A percentile compares a stretch with the other conserved stretches of the same genome.
Evolutionary conservation across 2,797 vertebrate species (phyloP).

Genomic region (Oophaga sylvatica): DNA sequence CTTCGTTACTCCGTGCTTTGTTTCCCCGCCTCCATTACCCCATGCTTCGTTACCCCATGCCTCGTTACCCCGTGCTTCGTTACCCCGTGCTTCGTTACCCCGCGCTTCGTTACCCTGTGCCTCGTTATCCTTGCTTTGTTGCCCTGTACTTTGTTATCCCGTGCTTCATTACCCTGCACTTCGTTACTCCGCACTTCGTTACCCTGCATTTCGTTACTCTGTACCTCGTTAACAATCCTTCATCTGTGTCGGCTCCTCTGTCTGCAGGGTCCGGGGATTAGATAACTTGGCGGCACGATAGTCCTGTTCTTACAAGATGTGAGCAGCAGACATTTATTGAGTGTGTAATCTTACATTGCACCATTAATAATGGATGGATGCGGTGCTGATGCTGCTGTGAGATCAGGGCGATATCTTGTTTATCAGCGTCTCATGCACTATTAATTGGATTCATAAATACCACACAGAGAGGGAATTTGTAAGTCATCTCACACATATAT

Average conservation of each 20-base stretch:
- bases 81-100: not conserved
- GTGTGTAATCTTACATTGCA: conserved; percentile 39
- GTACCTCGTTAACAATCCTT: too few species aligned
- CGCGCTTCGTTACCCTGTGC: too few species aligned
- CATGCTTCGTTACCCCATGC: too few species aligned
- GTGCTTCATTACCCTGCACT: too few species aligned
- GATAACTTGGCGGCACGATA: not conserved
- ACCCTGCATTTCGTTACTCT: too few species aligned
- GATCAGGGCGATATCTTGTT: conserved; percentile 8
- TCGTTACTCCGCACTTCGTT: too few species aligned
- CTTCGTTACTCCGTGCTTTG: too few species aligned
- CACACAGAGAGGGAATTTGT: not conserved
- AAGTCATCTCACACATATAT: conserved; percentile 16
- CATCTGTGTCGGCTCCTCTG: not conserved
- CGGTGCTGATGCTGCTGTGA: conserved; percentile 16
- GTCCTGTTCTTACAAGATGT: conserved; percentile 10
- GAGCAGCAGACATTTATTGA: conserved; percentile 46
- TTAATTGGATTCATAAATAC: conserved; percentile 50
- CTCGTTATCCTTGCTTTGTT: too few species aligned
- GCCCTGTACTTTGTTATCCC: too few species aligned
- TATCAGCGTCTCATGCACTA: conserved; percentile 42
- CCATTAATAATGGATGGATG: conserved; percentile 46
- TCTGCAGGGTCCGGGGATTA: not conserved
- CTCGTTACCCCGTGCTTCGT: not conserved
- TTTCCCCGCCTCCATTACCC: too few species aligned